These are phyloP conservation scores for Aleiodes alternator DNA, from an alignment of 2,888 invertebrate genomes.

Conservation along the genomic window DNA sequence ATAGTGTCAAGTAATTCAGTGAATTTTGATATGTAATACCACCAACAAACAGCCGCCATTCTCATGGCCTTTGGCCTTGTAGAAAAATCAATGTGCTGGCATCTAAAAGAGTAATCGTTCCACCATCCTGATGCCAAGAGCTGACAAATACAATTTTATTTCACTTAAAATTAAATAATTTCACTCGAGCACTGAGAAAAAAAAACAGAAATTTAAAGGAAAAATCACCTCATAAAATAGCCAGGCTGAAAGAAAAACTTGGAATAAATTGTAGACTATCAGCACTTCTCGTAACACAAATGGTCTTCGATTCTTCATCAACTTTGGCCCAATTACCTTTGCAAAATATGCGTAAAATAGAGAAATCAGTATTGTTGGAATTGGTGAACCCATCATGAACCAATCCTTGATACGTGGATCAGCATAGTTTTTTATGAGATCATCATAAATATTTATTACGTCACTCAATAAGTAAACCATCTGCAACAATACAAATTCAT, in stretches of 20 bases:
- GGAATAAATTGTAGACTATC: slow-evolving; percentile 89
- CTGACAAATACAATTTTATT: slow-evolving; percentile 66
- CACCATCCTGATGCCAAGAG: slow-evolving; percentile 82
- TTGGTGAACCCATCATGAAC: slow-evolving; percentile 88
- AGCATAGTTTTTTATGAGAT: slow-evolving; percentile 90
- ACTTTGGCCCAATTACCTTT: slow-evolving; percentile 85
- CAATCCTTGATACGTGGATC: slow-evolving; percentile 88
- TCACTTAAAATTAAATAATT: not conserved
- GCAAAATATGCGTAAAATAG: slow-evolving; percentile 85
- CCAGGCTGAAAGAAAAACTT: slow-evolving; percentile 87
- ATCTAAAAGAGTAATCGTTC: slow-evolving; percentile 83
- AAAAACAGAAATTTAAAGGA: too few relatives aligned
- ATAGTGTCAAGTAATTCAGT: slow-evolving; percentile 95
- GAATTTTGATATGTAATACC: slow-evolving; percentile 96
- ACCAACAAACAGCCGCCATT: slow-evolving; percentile 91
- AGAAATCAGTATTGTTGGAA: slow-evolving; percentile 86
- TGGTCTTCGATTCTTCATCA: slow-evolving; percentile 92
- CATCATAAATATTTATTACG: slow-evolving; percentile 82
- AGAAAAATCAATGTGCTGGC: slow-evolving; percentile 90
- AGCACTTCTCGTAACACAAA: slow-evolving; percentile 85
- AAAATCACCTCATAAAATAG: slow-evolving; percentile 83
- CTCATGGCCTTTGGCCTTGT: slow-evolving; percentile 81
- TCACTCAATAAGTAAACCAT: slow-evolving; percentile 80
- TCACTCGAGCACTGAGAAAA: too few relatives aligned
- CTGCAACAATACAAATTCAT: slow-evolving; percentile 68